Evolutionary conservation across 2,888 invertebrate genomes (phyloP), one percentile per base, ranked within the genome.

Genomic region (Cheilosia variabilis): DNA sequence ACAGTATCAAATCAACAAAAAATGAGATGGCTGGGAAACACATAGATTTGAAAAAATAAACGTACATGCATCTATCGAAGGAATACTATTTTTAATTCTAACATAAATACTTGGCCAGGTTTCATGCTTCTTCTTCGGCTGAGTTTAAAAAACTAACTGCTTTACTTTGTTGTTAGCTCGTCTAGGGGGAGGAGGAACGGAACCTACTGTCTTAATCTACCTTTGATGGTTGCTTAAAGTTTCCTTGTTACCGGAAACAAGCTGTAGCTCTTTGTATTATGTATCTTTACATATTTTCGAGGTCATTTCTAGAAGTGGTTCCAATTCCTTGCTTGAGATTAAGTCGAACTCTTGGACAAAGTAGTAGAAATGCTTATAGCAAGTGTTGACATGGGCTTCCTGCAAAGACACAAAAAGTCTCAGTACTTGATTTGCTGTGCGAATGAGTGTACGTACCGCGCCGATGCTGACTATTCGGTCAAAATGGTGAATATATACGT

Each of bases 401-500:
- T 91, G 81, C 41, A 88, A 76, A 4, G 9, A 47, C 10, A 34
- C 27, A 1, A n/a, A 13, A 47, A 1, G 63, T 17, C 2, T 15
- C 24, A 1, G 4, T 13, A 15, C 15, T 15, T 17, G 6, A 0
- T 17, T 9, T 47, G 15, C 6, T 22, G n/a, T 15, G 27, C 27
- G 7, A 27, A 6, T 4, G 4, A n/a, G 10, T 52, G 22, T 24
- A 27, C 95, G 95, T 93, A 97, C 97, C 43, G 97, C 97, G 88
- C 97, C 96, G 89, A 98, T 96, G 55, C 96, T 95, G 27, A 97
- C 96, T 84, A 98, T 94, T 89, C 97, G 94, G 91, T 98, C 97
- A 92, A 98, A 98, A 92, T 98, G 98, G 92, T 98, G 98, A 87
- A 98, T 98, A 91, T 98, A 98, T 53, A 98, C 97, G 92, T 98